These are phyloP conservation scores for Lindbergichthys nudifrons DNA, from an alignment of 2,797 vertebrate species.

Conservation along the genomic window DNA sequence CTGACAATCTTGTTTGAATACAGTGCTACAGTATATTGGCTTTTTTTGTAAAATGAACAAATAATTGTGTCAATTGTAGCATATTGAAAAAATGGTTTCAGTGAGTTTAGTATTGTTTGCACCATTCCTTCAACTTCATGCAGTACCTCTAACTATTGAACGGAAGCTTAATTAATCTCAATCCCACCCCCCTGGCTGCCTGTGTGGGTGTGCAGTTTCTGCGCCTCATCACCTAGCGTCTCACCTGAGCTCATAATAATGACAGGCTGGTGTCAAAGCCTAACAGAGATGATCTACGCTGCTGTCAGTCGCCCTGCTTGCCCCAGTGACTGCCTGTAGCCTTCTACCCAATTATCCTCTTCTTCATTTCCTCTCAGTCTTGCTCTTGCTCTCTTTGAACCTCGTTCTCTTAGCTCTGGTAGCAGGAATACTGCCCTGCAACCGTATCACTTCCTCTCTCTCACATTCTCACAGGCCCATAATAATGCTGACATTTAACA, in stretches of 20 bases:
- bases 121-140: background rate
- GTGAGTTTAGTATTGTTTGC: background rate
- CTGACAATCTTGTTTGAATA: too few species aligned
- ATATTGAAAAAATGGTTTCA: background rate
- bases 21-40: background rate
- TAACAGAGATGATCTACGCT: slow-evolving; percentile 21
- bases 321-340: slow-evolving; percentile 20
- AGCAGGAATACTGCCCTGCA: slow-evolving; percentile 17
- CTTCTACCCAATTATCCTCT: slow-evolving; percentile 19
- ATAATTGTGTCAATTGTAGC: background rate
- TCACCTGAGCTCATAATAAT: slow-evolving; percentile 35
- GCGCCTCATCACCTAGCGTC: slow-evolving; percentile 24
- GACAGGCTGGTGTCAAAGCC: slow-evolving; percentile 29
- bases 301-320: slow-evolving; percentile 25
- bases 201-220: slow-evolving; percentile 7
- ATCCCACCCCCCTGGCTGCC: background rate
- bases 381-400: slow-evolving; percentile 19
- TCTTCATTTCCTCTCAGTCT: slow-evolving; percentile 7
- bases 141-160: background rate
- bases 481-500: slow-evolving; percentile 76
- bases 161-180: slow-evolving; percentile 1
- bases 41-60: slow-evolving; percentile 3
- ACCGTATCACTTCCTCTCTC: slow-evolving; percentile 18
- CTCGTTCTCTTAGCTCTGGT: slow-evolving; percentile 5
- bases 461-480: slow-evolving; percentile 38